Conservation (phyloP, 2,888 invertebrate species). For the Phorcus lineatus region DNA sequence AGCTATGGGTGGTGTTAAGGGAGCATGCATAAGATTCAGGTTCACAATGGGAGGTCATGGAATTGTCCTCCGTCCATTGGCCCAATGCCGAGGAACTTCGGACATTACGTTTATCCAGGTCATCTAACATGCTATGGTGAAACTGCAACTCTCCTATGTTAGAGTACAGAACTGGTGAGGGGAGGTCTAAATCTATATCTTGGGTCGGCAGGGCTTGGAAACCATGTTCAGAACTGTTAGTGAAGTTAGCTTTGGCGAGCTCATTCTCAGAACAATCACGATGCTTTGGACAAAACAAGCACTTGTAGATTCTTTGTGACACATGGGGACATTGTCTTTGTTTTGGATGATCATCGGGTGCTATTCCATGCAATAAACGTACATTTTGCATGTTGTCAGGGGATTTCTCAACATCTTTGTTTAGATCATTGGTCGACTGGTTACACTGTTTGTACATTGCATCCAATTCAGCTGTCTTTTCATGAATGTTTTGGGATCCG, state of each 20-base stretch:
- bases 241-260: not conserved
- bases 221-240: not conserved
- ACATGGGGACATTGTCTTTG: not conserved
- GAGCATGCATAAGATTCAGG: not conserved
- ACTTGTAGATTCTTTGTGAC: not conserved
- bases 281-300: not conserved
- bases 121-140: not conserved
- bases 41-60: not conserved
- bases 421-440: not conserved
- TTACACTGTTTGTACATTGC: constrained; percentile 31
- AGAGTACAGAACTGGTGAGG: not conserved
- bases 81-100: not conserved
- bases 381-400: constrained; percentile 7
- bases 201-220: not conserved
- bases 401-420: not conserved
- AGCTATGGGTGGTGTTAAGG: not conserved
- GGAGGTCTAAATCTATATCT: not conserved
- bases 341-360: not conserved
- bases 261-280: not conserved
- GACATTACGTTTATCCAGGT: not conserved
- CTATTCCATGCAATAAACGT: not conserved
- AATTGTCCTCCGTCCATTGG: not conserved
- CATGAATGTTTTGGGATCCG: constrained; percentile 1
- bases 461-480: constrained; percentile 20
- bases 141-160: constrained; percentile 13